These are phyloP conservation scores for Arctopsyche grandis DNA, from an alignment of 1,140 invertebrate genomes.

Conservation along the genomic window DNA sequence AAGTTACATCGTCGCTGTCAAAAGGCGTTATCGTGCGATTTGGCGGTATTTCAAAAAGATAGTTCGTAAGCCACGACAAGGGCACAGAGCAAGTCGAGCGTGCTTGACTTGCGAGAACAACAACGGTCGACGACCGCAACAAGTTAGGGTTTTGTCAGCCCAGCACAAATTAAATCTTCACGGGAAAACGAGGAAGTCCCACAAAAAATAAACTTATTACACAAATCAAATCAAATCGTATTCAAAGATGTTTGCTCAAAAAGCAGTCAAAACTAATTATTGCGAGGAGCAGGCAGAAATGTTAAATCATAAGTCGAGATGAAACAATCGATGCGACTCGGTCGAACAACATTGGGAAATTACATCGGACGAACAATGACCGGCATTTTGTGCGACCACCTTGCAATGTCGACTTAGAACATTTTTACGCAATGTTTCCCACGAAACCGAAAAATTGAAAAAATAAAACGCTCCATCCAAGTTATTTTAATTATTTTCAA, in stretches of 20 bases:
- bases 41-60: constrained; percentile 30
- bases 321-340: too few relatives aligned
- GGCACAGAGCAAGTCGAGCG: not conserved
- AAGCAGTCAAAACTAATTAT: not conserved
- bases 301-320: not conserved
- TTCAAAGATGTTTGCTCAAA: too few relatives aligned
- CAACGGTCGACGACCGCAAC: constrained; percentile 17
- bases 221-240: too few relatives aligned
- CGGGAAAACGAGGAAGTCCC: not conserved
- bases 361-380: constrained; percentile 3
- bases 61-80: constrained; percentile 18
- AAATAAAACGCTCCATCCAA: not conserved
- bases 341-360: too few relatives aligned
- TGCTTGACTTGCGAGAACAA: not conserved
- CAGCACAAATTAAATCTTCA: constrained; percentile 9
- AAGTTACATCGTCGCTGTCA: too few relatives aligned
- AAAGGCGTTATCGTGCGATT: not conserved
- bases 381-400: not conserved
- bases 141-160: not conserved
- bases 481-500: constrained; percentile 12
- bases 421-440: constrained; percentile 8
- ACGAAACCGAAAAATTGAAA: constrained; percentile 3
- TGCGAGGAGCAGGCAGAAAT: not conserved
- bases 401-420: too few relatives aligned
- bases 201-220: too few relatives aligned